These are phyloP conservation scores for Vicugna pacos DNA, from an alignment of 2,113 vertebrate species.

Conservation along the genomic window DNA sequence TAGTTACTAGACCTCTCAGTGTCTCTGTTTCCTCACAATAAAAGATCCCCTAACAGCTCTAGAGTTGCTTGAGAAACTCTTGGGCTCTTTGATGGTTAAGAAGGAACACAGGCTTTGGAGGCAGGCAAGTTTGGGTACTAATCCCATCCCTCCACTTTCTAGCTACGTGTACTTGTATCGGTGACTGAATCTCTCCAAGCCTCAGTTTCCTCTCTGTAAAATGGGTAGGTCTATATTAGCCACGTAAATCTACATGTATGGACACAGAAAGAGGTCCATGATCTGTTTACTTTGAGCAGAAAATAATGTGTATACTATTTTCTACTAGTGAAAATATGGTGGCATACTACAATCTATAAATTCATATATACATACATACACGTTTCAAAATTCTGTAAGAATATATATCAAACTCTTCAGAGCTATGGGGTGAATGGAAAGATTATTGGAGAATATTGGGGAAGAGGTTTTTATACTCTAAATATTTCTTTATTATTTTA, in stretches of 20 bases:
- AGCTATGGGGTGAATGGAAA: not conserved
- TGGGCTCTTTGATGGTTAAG: not conserved
- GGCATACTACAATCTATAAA: not conserved
- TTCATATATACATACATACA: not conserved
- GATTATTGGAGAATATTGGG: not conserved
- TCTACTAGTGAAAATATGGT: not conserved
- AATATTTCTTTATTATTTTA: not conserved
- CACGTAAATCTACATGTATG: not conserved
- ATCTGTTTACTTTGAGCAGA: not conserved
- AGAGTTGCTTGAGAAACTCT: not conserved
- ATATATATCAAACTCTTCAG: not conserved
- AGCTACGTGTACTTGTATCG: not conserved
- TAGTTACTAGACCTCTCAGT: not conserved
- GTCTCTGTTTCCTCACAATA: not conserved
- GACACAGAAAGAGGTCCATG: not conserved
- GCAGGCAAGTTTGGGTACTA: not conserved
- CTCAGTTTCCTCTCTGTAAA: constrained; percentile 1
- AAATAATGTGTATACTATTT: not conserved
- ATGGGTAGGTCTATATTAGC: not conserved
- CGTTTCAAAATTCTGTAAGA: not conserved
- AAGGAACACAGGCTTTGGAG: not conserved
- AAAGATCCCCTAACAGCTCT: not conserved
- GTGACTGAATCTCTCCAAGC: not conserved
- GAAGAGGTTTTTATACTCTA: not conserved
- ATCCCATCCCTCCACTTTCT: not conserved